These are phyloP conservation scores for Rotaria socialis DNA, from an alignment of 2,888 invertebrate species.

Conservation along the genomic window DNA sequence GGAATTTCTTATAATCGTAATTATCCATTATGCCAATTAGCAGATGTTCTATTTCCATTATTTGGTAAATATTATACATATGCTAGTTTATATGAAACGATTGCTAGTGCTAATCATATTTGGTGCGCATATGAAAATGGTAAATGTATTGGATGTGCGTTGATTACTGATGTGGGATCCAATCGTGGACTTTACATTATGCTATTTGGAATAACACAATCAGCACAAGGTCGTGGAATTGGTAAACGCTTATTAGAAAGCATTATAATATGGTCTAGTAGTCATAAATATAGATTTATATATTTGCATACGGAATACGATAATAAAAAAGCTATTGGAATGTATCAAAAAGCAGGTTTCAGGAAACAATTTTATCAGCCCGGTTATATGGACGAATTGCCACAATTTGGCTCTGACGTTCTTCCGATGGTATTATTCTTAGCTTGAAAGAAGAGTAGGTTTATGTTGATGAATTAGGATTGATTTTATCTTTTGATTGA, in stretches of 20 bases:
- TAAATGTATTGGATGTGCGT: not conserved
- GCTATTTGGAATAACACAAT: not conserved
- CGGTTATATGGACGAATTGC: not conserved
- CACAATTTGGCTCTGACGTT: not conserved
- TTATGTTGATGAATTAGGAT: too few relatives aligned
- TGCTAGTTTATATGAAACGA: not conserved
- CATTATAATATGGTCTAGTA: not conserved
- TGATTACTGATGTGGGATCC: not conserved
- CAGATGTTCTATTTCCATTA: conserved; percentile 4
- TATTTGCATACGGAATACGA: not conserved
- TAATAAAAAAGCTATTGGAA: not conserved
- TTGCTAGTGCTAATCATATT: not conserved
- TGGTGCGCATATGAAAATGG: conserved; percentile 9
- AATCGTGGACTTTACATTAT: not conserved
- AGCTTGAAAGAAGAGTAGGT: not conserved
- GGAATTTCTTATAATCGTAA: not conserved
- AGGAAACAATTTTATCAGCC: not conserved
- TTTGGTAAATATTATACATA: not conserved
- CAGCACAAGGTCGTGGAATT: conserved; percentile 21
- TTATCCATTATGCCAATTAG: not conserved
- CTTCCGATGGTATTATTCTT: not conserved
- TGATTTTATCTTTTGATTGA: too few relatives aligned
- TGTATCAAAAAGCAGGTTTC: conserved; percentile 19
- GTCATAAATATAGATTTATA: not conserved
- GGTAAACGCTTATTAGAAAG: not conserved